Evolutionary conservation across 1,140 invertebrate species (phyloP).

Genomic region (Paraescarpia echinospica): DNA sequence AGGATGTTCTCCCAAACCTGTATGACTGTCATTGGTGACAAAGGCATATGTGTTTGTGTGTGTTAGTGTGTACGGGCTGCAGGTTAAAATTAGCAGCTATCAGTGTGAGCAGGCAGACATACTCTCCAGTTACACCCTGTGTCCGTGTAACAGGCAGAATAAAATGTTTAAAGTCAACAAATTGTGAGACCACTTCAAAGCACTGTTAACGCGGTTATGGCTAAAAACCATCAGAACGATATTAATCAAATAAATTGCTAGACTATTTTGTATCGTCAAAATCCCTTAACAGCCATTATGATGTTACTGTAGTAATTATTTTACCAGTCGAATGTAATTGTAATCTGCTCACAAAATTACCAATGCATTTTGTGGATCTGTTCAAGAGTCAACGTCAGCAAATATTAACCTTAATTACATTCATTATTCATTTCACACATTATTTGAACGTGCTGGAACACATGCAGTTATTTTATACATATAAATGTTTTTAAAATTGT

Average conservation of each 20-base stretch:
- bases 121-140: not conserved
- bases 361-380: not conserved
- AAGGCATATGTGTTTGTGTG: not conserved
- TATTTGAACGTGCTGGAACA: not conserved
- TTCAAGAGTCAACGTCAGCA: not conserved
- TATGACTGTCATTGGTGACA: not conserved
- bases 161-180: not conserved
- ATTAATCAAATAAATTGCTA: not conserved
- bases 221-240: not conserved
- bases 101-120: not conserved
- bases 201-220: not conserved
- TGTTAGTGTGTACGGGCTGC: not conserved
- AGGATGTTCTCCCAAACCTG: not conserved
- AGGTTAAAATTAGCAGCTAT: not conserved
- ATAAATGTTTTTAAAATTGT: not conserved
- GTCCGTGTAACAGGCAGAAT: not conserved
- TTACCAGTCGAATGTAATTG: not conserved
- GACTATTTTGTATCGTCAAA: not conserved
- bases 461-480: not conserved
- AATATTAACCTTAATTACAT: not conserved
- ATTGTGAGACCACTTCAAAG: not conserved
- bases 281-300: not conserved
- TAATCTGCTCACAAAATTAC: not conserved
- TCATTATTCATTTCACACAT: not conserved
- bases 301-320: not conserved